Conservation (phyloP, 2,888 invertebrate genomes). For the Choreutis nemorana region DNA sequence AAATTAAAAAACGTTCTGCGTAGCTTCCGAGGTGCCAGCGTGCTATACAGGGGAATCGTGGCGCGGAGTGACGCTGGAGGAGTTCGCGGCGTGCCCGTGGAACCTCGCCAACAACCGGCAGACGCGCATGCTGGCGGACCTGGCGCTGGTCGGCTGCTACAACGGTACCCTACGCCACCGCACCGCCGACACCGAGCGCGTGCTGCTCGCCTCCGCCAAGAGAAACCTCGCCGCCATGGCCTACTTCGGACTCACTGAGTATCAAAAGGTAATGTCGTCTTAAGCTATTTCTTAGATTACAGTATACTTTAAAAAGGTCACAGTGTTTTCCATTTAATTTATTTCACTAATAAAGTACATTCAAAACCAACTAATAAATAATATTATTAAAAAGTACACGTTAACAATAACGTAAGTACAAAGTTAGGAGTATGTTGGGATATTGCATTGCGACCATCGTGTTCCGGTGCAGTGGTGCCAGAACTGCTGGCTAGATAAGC, state of each 20-base stretch:
- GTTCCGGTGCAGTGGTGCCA: constrained; percentile 19
- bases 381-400: too few relatives aligned
- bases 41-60: constrained; percentile 83
- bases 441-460: constrained; percentile 4
- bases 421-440: constrained; percentile 1
- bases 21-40: constrained; percentile 81
- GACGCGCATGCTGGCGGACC: constrained; percentile 96
- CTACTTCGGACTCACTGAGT: constrained; percentile 96
- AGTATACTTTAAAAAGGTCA: too few relatives aligned
- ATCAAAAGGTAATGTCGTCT: constrained; percentile 92
- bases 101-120: constrained; percentile 97
- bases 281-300: too few relatives aligned
- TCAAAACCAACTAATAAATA: too few relatives aligned
- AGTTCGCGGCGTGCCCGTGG: constrained; percentile 90
- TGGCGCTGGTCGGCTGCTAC: constrained; percentile 95
- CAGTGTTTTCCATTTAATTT: too few relatives aligned
- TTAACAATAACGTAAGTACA: too few relatives aligned
- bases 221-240: constrained; percentile 94
- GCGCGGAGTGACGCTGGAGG: constrained; percentile 88
- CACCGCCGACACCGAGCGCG: constrained; percentile 76
- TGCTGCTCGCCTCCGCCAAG: constrained; percentile 95
- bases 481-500: constrained; percentile 25
- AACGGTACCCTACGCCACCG: constrained; percentile 79
- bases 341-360: too few relatives aligned
- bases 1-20: constrained; percentile 3